Evolutionary conservation across 1,140 invertebrate genomes (phyloP), one percentile per base, ranked within the genome.

Genomic region (Brachystomella parvula): DNA sequence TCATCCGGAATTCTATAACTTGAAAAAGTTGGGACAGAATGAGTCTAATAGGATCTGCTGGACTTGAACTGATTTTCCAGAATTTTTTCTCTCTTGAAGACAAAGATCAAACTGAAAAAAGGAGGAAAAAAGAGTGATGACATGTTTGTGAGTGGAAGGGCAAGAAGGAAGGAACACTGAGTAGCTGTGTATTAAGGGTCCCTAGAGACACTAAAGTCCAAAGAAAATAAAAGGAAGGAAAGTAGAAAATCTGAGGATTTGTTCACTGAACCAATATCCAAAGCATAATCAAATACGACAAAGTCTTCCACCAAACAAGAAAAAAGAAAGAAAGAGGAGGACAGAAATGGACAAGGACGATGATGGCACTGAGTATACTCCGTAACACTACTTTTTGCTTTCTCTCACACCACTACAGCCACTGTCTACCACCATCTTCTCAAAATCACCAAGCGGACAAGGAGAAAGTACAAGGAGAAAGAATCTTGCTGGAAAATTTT

Each of bases 251-350:
- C 61, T 39, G 30, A 1, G 65, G 69, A 70, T 70, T 70, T 67
- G 69, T 62, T 47, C 65, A 70, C 21, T 67, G 47, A 66, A 66
- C 61, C 60, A 59, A 63, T 57, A 70, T 65, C 53, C 17, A 64
- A 61, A 49, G 65, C 67, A 70, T 70, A 70, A 70, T 70, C 56
- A 67, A 70, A 67, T 66, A 65, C 69, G 69, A 70, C 69, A 70
- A 70, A 67, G 65, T 70, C 61, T 32, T 21, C 24, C 1, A 63
- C 61, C 62, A 60, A 67, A 67, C 60, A 64, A 65, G 33, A 53
- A 66, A 44, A 35, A 44, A 47, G 29, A 44, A 44, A 63, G 61
- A 63, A 29, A 63, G 61, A 17, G n/a, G n/a, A n/a, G n/a, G n/a
- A n/a, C n/a, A n/a, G n/a, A n/a, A n/a, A n/a, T n/a, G n/a, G n/a